Evolutionary conservation across 2,113 vertebrate genomes (phyloP).

Genomic region (Raja brachyura): DNA sequence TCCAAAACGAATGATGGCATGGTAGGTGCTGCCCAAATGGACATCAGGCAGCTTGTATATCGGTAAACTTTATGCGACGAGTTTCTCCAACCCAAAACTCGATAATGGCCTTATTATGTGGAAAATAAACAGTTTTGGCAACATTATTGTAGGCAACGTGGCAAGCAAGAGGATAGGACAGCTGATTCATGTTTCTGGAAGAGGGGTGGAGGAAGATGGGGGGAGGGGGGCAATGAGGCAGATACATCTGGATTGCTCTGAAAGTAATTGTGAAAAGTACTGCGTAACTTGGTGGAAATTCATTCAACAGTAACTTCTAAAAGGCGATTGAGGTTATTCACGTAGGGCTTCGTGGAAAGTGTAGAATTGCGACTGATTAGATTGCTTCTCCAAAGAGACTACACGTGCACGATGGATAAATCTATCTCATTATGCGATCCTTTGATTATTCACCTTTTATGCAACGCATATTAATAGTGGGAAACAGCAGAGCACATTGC

Average conservation of each 20-base stretch:
- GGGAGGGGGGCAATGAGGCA: too few relatives aligned
- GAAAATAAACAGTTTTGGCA: neutral
- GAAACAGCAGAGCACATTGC: neutral
- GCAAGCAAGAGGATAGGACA: neutral
- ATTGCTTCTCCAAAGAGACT: neutral
- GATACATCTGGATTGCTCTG: neutral
- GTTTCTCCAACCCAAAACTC: neutral
- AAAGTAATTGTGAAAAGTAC: neutral
- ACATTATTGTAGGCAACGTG: neutral
- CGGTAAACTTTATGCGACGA: neutral
- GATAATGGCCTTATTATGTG: neutral
- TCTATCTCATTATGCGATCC: too few relatives aligned
- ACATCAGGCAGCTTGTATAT: neutral
- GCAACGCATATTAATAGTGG: too few relatives aligned
- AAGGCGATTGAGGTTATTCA: too few relatives aligned
- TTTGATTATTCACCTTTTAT: neutral
- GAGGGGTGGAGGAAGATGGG: neutral
- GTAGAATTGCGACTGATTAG: neutral
- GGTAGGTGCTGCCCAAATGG: neutral
- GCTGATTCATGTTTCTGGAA: neutral
- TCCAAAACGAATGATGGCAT: neutral
- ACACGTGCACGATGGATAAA: neutral
- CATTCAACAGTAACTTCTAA: neutral
- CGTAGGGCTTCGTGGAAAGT: neutral
- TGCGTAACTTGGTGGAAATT: neutral